Conservation (phyloP, 2,888 invertebrate species). For the Tachystola acroxantha region DNA sequence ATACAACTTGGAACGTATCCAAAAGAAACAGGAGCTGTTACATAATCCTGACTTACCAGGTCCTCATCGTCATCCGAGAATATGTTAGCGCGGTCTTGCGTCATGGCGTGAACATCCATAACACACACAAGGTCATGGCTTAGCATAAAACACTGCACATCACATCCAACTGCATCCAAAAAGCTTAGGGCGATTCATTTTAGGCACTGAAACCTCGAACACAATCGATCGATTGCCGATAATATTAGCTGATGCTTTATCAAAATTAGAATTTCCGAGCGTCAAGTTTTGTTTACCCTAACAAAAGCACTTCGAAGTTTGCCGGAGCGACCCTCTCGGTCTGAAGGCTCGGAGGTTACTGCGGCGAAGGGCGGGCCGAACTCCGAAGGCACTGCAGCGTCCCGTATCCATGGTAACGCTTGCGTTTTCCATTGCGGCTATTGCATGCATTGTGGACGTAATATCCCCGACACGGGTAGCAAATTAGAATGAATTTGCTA, state of each 20-base stretch:
- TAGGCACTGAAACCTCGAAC: constrained; percentile 6
- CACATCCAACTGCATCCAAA: constrained; percentile 69
- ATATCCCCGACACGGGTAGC: constrained; percentile 24
- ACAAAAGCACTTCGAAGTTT: constrained; percentile 20
- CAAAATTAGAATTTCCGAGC: constrained; percentile 8
- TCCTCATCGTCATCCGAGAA: constrained; percentile 70
- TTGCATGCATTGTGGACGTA: constrained; percentile 37
- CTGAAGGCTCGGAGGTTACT: constrained; percentile 49
- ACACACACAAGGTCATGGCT: constrained; percentile 51
- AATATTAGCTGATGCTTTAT: neutral
- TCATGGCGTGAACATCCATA: constrained; percentile 55
- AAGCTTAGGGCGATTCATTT: constrained; percentile 9
- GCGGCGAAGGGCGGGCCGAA: constrained; percentile 46
- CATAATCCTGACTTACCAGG: constrained; percentile 50
- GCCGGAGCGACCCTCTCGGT: constrained; percentile 30
- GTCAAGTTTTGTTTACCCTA: constrained; percentile 17
- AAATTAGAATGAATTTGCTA: constrained; percentile 23
- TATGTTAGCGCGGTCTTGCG: constrained; percentile 64
- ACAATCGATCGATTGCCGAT: constrained; percentile 10
- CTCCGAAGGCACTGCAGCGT: constrained; percentile 56
- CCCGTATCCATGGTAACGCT: constrained; percentile 60
- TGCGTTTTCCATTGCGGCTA: constrained; percentile 42
- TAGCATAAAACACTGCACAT: constrained; percentile 52
- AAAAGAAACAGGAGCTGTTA: constrained; percentile 19
- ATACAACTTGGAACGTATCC: constrained; percentile 43